Evolutionary conservation across 2,113 vertebrate genomes (phyloP).

Genomic region (Thunnus maccoyii): DNA sequence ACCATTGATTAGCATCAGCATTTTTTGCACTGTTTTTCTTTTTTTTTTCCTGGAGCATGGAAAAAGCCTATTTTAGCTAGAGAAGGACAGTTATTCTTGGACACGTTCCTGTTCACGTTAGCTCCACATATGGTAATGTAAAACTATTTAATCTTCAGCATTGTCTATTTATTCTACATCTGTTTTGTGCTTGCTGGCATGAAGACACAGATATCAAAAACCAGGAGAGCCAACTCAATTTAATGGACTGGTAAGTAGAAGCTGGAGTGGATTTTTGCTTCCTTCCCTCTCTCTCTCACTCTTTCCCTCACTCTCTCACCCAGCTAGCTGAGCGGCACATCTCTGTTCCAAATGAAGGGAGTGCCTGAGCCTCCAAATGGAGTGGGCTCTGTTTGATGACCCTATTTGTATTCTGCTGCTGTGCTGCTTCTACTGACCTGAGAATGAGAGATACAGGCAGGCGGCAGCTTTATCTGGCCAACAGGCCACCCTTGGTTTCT

Average conservation of each 20-base stretch:
- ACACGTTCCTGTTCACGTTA: not conserved
- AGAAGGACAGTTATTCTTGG: not conserved
- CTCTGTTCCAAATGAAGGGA: slow-evolving; percentile 68
- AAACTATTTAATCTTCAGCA: slow-evolving; percentile 9
- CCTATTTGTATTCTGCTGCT: slow-evolving; percentile 79
- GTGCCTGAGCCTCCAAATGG: slow-evolving; percentile 59
- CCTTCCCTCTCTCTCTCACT: not conserved
- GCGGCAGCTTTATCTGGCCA: slow-evolving; percentile 76
- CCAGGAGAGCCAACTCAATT: slow-evolving; percentile 58
- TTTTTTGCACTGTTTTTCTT: not conserved
- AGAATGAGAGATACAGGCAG: slow-evolving; percentile 75
- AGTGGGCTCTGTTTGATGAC: slow-evolving; percentile 72
- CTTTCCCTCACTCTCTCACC: slow-evolving; percentile 39
- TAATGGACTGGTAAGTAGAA: slow-evolving; percentile 69
- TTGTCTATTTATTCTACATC: slow-evolving; percentile 6
- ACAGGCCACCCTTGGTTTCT: slow-evolving; percentile 67
- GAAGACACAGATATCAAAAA: slow-evolving; percentile 72
- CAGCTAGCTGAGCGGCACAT: slow-evolving; percentile 59
- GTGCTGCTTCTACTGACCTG: slow-evolving; percentile 74
- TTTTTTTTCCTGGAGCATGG: not conserved
- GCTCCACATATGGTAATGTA: slow-evolving; percentile 12
- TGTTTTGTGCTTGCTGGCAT: slow-evolving; percentile 31
- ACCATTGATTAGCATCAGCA: slow-evolving; percentile 15
- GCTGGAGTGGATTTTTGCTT: slow-evolving; percentile 28
- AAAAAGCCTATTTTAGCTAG: not conserved